These are phyloP conservation scores for Adelognathus sp. DNA, from an alignment of 2,888 invertebrate genomes.

Conservation along the genomic window DNA sequence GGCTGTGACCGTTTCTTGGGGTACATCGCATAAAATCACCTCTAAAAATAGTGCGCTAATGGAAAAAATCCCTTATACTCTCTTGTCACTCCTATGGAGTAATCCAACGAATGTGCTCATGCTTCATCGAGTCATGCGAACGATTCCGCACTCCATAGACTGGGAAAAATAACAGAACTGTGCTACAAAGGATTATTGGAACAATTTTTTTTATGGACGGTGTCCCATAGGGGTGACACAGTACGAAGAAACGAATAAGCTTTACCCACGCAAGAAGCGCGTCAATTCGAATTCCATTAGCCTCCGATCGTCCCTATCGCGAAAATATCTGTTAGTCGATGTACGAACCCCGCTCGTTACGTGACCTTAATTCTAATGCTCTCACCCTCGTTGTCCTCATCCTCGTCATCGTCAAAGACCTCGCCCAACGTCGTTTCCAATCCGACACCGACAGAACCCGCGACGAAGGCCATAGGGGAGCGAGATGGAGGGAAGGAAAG, in stretches of 20 bases:
- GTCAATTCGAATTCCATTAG: background rate
- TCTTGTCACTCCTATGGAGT: too few relatives aligned
- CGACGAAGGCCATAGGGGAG: constrained; percentile 34
- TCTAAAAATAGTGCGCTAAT: too few relatives aligned
- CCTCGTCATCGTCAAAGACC: constrained; percentile 22
- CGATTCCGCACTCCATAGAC: background rate
- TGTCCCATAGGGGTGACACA: background rate
- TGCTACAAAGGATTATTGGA: background rate
- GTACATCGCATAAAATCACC: too few relatives aligned
- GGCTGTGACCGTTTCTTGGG: too few relatives aligned
- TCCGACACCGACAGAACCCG: constrained; percentile 7
- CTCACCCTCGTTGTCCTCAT: background rate
- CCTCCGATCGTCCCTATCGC: background rate
- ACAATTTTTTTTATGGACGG: background rate
- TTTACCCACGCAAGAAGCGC: background rate
- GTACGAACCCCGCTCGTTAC: background rate
- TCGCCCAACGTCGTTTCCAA: constrained; percentile 13
- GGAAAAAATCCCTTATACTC: too few relatives aligned
- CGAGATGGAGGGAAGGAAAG: constrained; percentile 14
- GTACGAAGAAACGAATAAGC: background rate
- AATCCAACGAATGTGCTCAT: too few relatives aligned
- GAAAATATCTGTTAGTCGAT: background rate
- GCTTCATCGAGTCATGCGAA: too few relatives aligned
- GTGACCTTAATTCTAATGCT: constrained; percentile 39
- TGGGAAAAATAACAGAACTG: background rate